Evolutionary conservation across 64 coral and sea anemone species (phyloP), one percentile per base, ranked within the genome.

Genomic region (Acropora tenuis): DNA sequence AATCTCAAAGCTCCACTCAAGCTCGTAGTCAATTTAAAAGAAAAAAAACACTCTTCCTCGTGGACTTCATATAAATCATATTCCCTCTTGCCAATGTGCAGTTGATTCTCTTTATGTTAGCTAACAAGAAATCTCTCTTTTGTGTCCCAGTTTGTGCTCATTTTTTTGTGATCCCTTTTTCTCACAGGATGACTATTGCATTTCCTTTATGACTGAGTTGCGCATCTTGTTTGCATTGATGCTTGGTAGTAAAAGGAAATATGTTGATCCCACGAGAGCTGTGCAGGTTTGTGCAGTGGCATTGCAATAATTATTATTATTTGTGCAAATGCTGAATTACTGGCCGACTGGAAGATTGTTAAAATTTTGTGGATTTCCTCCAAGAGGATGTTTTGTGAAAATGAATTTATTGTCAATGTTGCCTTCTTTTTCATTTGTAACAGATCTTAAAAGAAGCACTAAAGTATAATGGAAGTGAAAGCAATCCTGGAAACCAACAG

Each of bases 401-500:
- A 43, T 49, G 45, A 2, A 63, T 13, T 63, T 30, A 30, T 30
- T 63, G 6, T 40, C 50, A 2, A 49, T 17, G 12, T 47, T 75
- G 78, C 16, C 1, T 58, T 18, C 4, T 74, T 83, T 55, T 8
- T 50, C 58, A 60, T 58, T 30, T 30, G 30, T 30, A 30, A 30
- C 59, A 97, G 95, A 97, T 97, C 18, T 68, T 97, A 17, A 97
- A 97, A 60, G 95, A 97, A 79, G 92, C 95, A 8, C 84, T 97
- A 5, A 88, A 97, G 20, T 97, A 97, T 71, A 97, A 90, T 90
- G 95, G 92, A 60, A 97, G 88, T 97, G 95, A 97, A 67, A 93
- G 88, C 43, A 97, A 97, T 45, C 95, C 95, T 50, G 95, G 95
- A n/a, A 97, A 97, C 41, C 95, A 97, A 57, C 95, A 97, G 88